Conservation (phyloP, 2,888 invertebrate genomes). For the Philopedon plagiatum region DNA sequence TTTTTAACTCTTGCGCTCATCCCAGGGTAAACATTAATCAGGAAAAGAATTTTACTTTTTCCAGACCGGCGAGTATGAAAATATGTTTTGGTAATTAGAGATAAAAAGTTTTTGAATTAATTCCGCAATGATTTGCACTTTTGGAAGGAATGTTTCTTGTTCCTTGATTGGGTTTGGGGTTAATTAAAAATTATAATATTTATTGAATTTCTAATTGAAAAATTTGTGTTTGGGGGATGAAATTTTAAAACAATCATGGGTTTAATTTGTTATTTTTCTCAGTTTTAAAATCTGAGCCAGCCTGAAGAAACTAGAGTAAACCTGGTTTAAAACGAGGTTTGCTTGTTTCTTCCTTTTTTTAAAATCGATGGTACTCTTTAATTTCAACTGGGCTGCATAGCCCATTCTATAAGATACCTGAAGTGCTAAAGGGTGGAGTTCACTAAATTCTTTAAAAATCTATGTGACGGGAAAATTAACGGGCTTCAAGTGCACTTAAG, state of each 20-base stretch:
- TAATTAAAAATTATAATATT: constrained; percentile 39
- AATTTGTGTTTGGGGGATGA: not conserved
- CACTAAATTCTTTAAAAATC: no score
- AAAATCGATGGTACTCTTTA: no score
- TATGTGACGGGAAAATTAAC: no score
- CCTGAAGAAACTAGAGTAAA: no score
- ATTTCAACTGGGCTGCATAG: no score
- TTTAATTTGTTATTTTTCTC: no score
- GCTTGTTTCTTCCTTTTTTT: no score
- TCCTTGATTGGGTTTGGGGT: constrained; percentile 16
- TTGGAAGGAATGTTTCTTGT: constrained; percentile 8
- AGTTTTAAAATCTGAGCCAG: no score
- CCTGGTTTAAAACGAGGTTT: no score
- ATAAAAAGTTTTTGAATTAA: constrained; percentile 59
- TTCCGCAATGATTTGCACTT: constrained; percentile 37
- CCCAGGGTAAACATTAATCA: constrained; percentile 60
- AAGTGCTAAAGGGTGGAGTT: no score
- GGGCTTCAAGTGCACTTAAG: no score
- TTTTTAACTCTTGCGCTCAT: constrained; percentile 62
- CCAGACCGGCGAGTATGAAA: constrained; percentile 56
- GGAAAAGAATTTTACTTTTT: constrained; percentile 51
- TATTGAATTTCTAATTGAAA: constrained; percentile 29
- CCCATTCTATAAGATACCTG: no score
- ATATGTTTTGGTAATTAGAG: constrained; percentile 63
- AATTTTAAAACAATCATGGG: constrained; percentile 4